Conservation (phyloP, 2,113 vertebrate species). For the Dunckerocampus dactyliophorus region DNA sequence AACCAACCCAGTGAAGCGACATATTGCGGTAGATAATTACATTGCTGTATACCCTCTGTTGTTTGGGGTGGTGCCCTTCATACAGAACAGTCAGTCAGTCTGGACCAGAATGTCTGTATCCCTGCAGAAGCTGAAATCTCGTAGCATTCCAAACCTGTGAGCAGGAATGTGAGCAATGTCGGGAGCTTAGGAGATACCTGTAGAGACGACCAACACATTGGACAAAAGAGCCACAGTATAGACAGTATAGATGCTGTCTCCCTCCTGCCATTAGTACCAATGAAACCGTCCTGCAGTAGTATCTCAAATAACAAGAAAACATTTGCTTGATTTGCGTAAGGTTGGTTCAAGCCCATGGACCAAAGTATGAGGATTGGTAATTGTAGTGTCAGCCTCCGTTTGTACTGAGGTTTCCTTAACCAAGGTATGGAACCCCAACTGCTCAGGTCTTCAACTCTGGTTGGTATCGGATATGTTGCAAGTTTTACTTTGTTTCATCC, state of each 20-base stretch:
- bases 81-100: not conserved
- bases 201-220: constrained; percentile 37
- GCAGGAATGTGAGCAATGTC: constrained; percentile 64
- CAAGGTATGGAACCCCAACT: too few species aligned
- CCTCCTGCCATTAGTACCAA: not conserved
- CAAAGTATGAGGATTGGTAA: not conserved
- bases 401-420: too few species aligned
- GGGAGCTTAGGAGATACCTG: constrained; percentile 44
- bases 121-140: not conserved
- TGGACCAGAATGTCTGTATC: constrained; percentile 4
- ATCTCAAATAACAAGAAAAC: not conserved
- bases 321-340: not conserved
- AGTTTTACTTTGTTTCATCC: too few species aligned
- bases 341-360: not conserved
- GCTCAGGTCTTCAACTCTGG: too few species aligned
- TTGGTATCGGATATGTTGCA: too few species aligned
- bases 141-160: too few species aligned
- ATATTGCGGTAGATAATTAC: too few species aligned
- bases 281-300: not conserved
- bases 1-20: too few species aligned
- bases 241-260: constrained; percentile 20
- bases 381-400: too few species aligned
- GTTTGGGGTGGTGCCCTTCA: too few species aligned
- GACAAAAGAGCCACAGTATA: constrained; percentile 15
- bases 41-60: too few species aligned